Base-by-base conservation (phyloP, 1,140 invertebrate species). In the Nebria ingens region DNA sequence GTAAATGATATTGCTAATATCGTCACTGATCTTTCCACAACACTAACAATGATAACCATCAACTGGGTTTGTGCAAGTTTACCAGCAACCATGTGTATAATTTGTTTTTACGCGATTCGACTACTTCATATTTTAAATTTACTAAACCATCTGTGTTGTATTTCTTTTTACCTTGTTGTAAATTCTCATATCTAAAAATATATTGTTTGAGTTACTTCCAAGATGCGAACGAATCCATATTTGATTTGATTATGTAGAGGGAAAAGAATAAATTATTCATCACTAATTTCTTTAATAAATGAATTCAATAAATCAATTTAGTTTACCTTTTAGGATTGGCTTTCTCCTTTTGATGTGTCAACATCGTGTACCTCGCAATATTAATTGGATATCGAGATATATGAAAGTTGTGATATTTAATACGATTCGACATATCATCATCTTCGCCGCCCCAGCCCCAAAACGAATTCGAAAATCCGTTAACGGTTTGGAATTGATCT, bases 371-470 rank as follows among this genome's bases (percentile, higher is more conserved):
- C 6, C 89, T 78, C 6, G 92, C 92, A 55, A 94, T 84, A 53
- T 85, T 86, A 50, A 86, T 79, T 11, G 90, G 89, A 73, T 94
- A 94, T 58, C 93, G 78, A 22, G 87, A 85, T 68, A 94, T 89
- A 69, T 89, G 86, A 45, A 89, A 80, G 40, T 85, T 83, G 59
- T 83, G 80, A 63, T 83, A 82, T 60, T 84, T 83, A 61, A 93
- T 82, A 64, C 89, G 80, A 69, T 89, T 89, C 25, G 84, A 84
- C 88, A 94, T 91, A 68, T 95, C 91, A 67, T 94, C 91, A 70
- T 95, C 91, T 72, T 95, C 91, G 19, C 86, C 91, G 22, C 91
- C 91, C 91, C 91, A 93, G 9, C 91, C 91, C 86, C 90, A 94
- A 71, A 89, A 95, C 25, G 85, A 83, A 68, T 95, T 95, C 21